Base-by-base conservation (phyloP, 2,888 invertebrate species). In the Agrochola lychnidis region DNA sequence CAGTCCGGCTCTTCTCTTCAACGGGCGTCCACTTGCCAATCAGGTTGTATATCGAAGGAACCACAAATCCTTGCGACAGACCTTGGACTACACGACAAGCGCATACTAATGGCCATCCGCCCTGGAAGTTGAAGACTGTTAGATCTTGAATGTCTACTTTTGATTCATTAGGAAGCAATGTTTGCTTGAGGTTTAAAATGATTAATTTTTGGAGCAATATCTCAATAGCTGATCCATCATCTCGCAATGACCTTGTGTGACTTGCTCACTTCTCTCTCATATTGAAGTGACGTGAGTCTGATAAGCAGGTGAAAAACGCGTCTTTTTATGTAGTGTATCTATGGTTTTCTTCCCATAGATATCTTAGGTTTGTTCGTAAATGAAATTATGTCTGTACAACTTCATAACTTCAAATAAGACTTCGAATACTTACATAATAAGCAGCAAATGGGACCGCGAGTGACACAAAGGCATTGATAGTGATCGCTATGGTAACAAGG, bases 11-110 rank as follows among this genome's bases (percentile, higher is more conserved):
- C 78, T 98, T 96, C 89, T 98, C 98, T 19, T 96, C 95, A 0
- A 97, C 93, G 0, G 98, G 98, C 0, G 97, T 95, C 98, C 98
- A 98, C 88, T 97, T 97, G 0, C 97, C 97, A 42, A 97, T 91
- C 0, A 97, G 90, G 0, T 97, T 97, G 79, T 97, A 97, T 0
- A 97, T 92, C 1, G 97, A 96, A 0, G 98, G 98, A 45, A 97
- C 97, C n/a, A 97, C 92, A 14, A 97, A 96, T 0, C 91, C 92
- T 82, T 92, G 92, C 2, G 89, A 77, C 0, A 92, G 73, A 1
- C 92, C 78, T 93, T 98, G 98, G 0, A 98, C 86, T 0, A 98
- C 97, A 76, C 99, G 96, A 78, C 98, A 97, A 1, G 94, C 95
- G 87, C 98, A 97, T 0, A 98, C 96, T 1, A 97, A 96, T 70